Percentiles rank a stretch among this genome's conserved stretches.
Evolutionary conservation across 2,113 vertebrate genomes (phyloP).

Genomic region (Alces alces): DNA sequence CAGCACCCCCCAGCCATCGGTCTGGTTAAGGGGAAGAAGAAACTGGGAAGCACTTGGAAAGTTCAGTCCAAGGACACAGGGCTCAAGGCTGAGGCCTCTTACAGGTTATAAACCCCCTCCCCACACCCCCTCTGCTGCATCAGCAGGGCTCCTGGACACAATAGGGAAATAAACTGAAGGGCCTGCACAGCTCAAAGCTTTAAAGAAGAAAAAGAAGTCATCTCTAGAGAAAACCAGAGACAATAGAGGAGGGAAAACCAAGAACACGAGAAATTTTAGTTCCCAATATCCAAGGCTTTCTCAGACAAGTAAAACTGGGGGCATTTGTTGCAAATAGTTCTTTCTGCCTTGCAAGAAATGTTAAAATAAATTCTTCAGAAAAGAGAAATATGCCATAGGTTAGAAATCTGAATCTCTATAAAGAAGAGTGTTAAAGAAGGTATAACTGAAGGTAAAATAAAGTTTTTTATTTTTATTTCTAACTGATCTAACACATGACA

Average conservation of each 20-base stretch:
- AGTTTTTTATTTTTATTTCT: background rate
- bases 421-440: background rate
- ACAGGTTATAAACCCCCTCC: too few species aligned
- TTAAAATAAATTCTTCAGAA: background rate
- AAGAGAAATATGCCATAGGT: background rate
- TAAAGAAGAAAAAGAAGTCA: background rate
- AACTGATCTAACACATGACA: background rate
- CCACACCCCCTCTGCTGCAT: background rate
- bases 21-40: background rate
- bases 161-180: background rate
- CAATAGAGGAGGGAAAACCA: background rate
- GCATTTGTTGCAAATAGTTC: background rate
- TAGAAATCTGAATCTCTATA: background rate
- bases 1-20: background rate
- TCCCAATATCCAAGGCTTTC: background rate
- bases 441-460: background rate
- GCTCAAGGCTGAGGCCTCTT: background rate
- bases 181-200: background rate
- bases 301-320: background rate
- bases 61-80: too few species aligned
- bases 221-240: background rate
- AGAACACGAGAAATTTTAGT: background rate
- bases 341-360: background rate
- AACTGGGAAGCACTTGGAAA: background rate
- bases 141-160: background rate